A percentile compares a stretch with the other conserved stretches of the same genome.
These are phyloP conservation scores for Ceratotherium simum DNA, from an alignment of 2,113 vertebrate species.

Conservation along the genomic window DNA sequence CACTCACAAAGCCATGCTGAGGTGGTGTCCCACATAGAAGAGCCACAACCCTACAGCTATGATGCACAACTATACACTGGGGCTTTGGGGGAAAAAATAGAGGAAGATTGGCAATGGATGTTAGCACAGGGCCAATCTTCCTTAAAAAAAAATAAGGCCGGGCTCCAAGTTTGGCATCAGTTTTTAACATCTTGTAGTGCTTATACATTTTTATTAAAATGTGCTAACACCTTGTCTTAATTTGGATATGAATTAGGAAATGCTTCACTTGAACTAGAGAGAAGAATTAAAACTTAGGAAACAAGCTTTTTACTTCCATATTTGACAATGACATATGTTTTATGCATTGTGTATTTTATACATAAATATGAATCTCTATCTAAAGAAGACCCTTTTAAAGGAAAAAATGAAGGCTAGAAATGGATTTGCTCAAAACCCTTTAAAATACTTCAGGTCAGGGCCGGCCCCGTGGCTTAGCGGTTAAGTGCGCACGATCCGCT, in stretches of 20 bases:
- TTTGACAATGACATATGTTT: slow-evolving; percentile 17
- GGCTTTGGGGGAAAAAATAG: too few relatives aligned
- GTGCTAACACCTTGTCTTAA: slow-evolving; percentile 17
- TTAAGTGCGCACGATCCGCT: too few relatives aligned
- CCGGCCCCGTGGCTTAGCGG: too few relatives aligned
- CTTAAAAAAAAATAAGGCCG: not conserved
- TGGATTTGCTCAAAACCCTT: not conserved
- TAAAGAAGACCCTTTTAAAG: slow-evolving; percentile 48
- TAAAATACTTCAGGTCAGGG: not conserved
- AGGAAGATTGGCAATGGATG: too few relatives aligned
- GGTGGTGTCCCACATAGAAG: too few relatives aligned
- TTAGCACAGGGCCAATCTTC: too few relatives aligned
- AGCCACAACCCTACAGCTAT: too few relatives aligned
- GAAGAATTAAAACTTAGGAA: slow-evolving; percentile 43
- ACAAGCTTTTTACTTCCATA: slow-evolving; percentile 40
- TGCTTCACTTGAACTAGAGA: slow-evolving; percentile 11
- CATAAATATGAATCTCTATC: not conserved
- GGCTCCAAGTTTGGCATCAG: not conserved
- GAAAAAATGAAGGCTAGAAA: slow-evolving; percentile 25
- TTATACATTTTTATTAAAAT: slow-evolving; percentile 5
- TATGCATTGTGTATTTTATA: slow-evolving; percentile 13
- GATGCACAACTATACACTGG: too few relatives aligned
- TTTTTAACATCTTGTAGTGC: not conserved
- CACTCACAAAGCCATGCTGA: too few relatives aligned
- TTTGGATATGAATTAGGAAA: slow-evolving; percentile 51